These are phyloP conservation scores for Parauchenoglanis punctatus DNA, from an alignment of 2,797 vertebrate genomes.

Conservation along the genomic window DNA sequence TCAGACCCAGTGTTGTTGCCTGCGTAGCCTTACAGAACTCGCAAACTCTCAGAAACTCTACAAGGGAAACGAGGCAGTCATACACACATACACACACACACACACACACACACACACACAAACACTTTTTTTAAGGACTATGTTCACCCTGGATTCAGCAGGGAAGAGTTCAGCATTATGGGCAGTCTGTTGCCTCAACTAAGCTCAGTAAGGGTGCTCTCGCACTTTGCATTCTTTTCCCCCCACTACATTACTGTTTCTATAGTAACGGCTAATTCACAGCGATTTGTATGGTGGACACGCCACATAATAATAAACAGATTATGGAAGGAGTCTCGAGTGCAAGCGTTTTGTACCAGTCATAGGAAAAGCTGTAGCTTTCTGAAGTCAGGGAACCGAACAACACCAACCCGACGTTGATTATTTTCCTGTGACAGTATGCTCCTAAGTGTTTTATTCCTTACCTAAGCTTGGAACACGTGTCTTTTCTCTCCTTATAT, in stretches of 20 bases:
- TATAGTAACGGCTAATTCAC: neutral
- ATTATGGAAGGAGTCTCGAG: neutral
- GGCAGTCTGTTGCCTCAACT: neutral
- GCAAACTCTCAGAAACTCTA: conserved; percentile 16
- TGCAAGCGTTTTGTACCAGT: neutral
- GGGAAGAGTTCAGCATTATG: conserved; percentile 26
- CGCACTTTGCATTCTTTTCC: neutral
- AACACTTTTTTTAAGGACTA: neutral
- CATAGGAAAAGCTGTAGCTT: neutral
- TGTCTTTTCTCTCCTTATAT: neutral
- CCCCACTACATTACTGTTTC: neutral
- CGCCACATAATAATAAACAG: neutral
- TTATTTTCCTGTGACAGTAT: neutral
- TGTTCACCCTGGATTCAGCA: conserved; percentile 36
- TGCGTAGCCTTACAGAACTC: conserved; percentile 35
- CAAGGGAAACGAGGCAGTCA: conserved; percentile 44
- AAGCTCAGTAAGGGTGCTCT: conserved; percentile 20
- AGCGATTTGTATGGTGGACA: neutral
- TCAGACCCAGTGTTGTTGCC: conserved; percentile 28
- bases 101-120: conserved; percentile 5
- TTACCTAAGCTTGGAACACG: neutral
- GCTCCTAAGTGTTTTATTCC: neutral
- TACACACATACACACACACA: neutral
- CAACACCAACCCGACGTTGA: neutral
- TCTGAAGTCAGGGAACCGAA: neutral